Evolutionary conservation across 2,888 invertebrate species (phyloP).

Genomic region (Notodonta ziczac): DNA sequence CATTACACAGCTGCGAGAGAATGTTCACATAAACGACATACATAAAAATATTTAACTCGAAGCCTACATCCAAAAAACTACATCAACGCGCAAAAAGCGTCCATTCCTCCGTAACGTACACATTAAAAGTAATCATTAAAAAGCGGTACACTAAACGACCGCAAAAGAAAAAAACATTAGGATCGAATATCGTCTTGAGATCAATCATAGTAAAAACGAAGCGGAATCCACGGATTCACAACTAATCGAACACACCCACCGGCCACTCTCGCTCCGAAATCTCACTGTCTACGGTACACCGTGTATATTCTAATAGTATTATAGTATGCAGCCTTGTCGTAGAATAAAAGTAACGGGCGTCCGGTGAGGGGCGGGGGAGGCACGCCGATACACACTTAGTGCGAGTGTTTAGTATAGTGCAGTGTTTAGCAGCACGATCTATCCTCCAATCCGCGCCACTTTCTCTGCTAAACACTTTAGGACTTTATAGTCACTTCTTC

Average conservation of each 20-base stretch:
- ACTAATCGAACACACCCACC: conserved; percentile 57
- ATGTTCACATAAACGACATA: conserved; percentile 72
- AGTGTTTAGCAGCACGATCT: not conserved
- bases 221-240: conserved; percentile 58
- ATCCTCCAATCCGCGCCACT: not conserved
- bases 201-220: conserved; percentile 76
- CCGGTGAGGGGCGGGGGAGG: not conserved
- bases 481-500: not conserved
- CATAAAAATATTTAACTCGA: conserved; percentile 68
- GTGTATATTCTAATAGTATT: conserved; percentile 37
- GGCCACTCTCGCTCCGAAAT: conserved; percentile 37
- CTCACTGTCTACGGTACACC: conserved; percentile 41
- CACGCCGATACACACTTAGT: not conserved
- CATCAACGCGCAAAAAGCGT: conserved; percentile 80
- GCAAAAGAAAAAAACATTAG: conserved; percentile 72
- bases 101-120: conserved; percentile 65
- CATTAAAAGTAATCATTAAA: conserved; percentile 68
- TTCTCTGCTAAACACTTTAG: not conserved
- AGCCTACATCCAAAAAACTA: conserved; percentile 72
- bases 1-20: conserved; percentile 72
- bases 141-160: conserved; percentile 69
- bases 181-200: conserved; percentile 83
- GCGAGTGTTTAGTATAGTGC: not conserved
- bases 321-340: conserved; percentile 43
- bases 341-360: conserved; percentile 8